Evolutionary conservation across 92 coral and sea anemone species (phyloP), one percentile per base, ranked within the genome.

Genomic region (Porites evermanni): DNA sequence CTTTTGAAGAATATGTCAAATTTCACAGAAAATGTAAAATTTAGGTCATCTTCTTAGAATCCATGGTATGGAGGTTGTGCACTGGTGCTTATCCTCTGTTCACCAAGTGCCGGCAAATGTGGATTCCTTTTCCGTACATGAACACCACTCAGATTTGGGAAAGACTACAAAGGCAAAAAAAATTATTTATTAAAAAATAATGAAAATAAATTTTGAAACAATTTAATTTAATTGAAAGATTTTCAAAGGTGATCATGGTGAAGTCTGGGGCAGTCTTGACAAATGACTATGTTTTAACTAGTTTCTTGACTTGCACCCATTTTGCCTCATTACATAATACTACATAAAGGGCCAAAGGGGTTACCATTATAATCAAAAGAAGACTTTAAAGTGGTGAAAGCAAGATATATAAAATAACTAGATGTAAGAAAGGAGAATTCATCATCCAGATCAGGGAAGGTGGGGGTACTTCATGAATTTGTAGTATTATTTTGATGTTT

Each of bases 71-170:
- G 84, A 29, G 80, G 88, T 26, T 86, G 90, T 44, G 93, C 78
- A 70, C 77, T 83, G 64, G 66, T 74, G 21, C 67, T 75, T 24
- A 83, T 61, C 53, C 90, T 47, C 52, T 86, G 90, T 44, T 80
- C 82, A 12, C 85, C 93, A 59, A 90, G 93, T 56, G 86, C 87
- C 11, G 93, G 93, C 69, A 90, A 71, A 13, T 90, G 90, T 38
- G 92, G 89, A 17, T 79, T 90, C 59, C 86, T 87, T 75, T 80
- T 91, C 50, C 98, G 93, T 4, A 94, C 81, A 67, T 67, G 75
- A 6, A 80, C 75, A 14, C 98, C 98, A 44, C 96, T 94, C 61
- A 94, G 80, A 70, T 94, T 93, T 18, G 98, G 98, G 81, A 94
- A 92, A 53, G 89, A 89, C 98, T 94, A 60, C 52, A 71, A 66